Percentiles rank a stretch among this genome's conserved stretches.
Conservation (phyloP, 1,140 invertebrate species). For the Panagrolaimus sp. region DNA sequence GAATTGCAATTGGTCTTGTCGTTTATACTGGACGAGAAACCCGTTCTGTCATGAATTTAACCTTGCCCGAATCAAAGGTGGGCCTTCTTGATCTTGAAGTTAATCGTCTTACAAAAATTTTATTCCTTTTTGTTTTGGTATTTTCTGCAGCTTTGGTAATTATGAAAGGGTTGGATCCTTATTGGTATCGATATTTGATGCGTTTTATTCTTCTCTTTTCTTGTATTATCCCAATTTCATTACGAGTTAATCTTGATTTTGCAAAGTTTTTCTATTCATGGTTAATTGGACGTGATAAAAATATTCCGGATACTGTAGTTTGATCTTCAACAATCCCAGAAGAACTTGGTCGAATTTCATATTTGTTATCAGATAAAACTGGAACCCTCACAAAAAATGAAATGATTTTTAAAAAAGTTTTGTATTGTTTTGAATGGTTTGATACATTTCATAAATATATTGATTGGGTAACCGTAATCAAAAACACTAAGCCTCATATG, state of each 20-base stretch:
- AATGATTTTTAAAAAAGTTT: constrained; percentile 72
- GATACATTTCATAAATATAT: no score
- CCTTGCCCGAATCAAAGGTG: constrained; percentile 83
- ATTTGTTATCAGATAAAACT: constrained; percentile 93
- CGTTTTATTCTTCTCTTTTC: constrained; percentile 93
- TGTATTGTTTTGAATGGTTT: no score
- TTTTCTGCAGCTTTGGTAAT: constrained; percentile 85
- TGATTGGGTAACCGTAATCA: no score
- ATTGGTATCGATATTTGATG: constrained; percentile 92
- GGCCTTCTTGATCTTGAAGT: constrained; percentile 83
- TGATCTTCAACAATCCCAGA: constrained; percentile 97
- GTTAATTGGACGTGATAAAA: constrained; percentile 85
- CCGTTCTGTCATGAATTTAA: constrained; percentile 95
- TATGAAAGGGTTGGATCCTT: constrained; percentile 49
- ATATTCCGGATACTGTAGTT: constrained; percentile 90
- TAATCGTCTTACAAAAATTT: constrained; percentile 65
- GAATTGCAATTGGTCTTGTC: constrained; percentile 81
- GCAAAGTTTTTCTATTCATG: constrained; percentile 95
- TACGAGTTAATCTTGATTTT: constrained; percentile 96
- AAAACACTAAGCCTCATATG: no score
- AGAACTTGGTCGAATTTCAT: constrained; percentile 87
- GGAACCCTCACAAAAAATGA: constrained; percentile 97
- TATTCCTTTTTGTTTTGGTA: constrained; percentile 85
- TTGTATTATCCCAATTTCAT: constrained; percentile 96
- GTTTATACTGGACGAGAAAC: constrained; percentile 95